Base-by-base conservation (phyloP, 2,888 invertebrate genomes). In the Leucophenga maculata region DNA sequence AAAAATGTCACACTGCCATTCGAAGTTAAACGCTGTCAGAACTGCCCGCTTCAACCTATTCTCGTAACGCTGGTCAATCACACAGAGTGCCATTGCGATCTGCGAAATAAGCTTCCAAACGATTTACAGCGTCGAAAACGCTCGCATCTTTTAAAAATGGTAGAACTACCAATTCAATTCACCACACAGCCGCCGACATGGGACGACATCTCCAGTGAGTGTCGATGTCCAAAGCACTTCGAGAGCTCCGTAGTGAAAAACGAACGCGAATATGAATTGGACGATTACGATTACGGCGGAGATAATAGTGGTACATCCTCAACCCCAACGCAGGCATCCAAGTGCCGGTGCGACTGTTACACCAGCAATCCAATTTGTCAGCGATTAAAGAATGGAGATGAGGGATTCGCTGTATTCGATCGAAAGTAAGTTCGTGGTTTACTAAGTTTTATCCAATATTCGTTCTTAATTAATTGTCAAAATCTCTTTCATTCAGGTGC, bases 331-430 rank as follows among this genome's bases (percentile, higher is more conserved):
- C 16, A 71, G 50, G n/a, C 68, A 6, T 2, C 65, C 6, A 57
- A 88, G 13, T 94, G 93, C 82, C 89, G 90, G 57, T 94, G 94
- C 83, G 92, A 92, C 77, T 94, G 93, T 79, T 90, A 90, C 74
- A 91, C 91, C 73, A 89, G 89, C 72, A 90, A 92, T 78, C 86
- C 89, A 66, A 90, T 90, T 64, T 93, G 93, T 84, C 88, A 91
- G 67, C 88, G 90, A 72, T 90, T 92, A 78, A 92, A 92, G 80
- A 90, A 90, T 72, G 94, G 93, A 69, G 91, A 91, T 77, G 92
- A 92, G 76, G 91, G 91, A 77, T 91, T 93, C 81, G 90, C 91
- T 48, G 88, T 92, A 71, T 89, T 89, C 31, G 93, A 93, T 85
- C 90, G 92, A 88, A 88, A 90, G 93, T 93, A 72, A 78, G 82